Base-by-base conservation (phyloP, 2,888 invertebrate genomes). In the Lasiommata megera region DNA sequence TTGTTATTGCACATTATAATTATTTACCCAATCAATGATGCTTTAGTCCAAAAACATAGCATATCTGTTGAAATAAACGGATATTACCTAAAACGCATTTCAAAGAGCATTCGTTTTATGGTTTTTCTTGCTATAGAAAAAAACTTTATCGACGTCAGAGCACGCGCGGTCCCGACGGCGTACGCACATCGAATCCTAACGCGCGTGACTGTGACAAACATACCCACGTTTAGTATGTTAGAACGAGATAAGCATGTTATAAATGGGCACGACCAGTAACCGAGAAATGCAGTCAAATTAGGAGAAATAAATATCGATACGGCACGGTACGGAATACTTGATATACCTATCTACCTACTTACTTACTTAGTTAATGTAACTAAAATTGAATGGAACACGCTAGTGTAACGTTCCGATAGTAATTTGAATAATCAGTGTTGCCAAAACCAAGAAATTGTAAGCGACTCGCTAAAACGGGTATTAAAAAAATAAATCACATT, bases 211-310 rank as follows among this genome's bases (percentile, higher is more conserved):
- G 76, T 73, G 82, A 82, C 60, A 67, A 60, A 53, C 6, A 54
- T 66, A 77, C 53, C 18, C n/a, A 9, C 7, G 6, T 12, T 6
- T 0, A n/a, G 7, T 9, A 28, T 1, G 73, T 37, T 18, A 14
- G 69, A 88, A 55, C 18, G 71, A 66, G 80, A 79, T 58, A 63
- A 68, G 16, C 62, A 62, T 79, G 78, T 78, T 80, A 86, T 83
- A 79, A 79, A 87, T 80, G 83, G 72, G 69, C 76, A 77, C 84
- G 80, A 76, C 82, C 70, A 64, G 66, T 70, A 80, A 77, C 72
- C 73, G 73, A 84, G 85, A 87, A 85, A 88, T 85, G 81, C 79
- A 84, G 81, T 86, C 83, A 86, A 88, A 88, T 89, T 88, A 85
- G 81, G 74, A 82, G 83, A 84, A 84, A 82, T 84, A 84, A 85